Evolutionary conservation across 2,113 vertebrate species (phyloP).

Genomic region (Progne subis): DNA sequence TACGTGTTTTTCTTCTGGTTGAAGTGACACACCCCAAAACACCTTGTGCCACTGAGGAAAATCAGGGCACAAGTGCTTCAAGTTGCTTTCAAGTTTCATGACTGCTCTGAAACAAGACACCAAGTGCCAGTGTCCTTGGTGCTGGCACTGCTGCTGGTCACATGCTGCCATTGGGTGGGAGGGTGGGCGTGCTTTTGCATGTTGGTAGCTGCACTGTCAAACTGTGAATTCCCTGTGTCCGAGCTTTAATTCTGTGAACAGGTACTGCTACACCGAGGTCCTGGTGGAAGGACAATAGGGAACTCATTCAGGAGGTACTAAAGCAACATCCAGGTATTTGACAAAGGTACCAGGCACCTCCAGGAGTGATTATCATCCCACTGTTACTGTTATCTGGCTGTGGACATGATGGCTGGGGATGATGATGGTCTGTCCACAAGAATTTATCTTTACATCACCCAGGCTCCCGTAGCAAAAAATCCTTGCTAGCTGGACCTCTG

Average conservation of each 20-base stretch:
- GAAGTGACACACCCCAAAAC: background rate
- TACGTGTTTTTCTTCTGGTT: background rate
- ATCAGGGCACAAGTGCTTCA: accelerated
- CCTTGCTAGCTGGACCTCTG: background rate
- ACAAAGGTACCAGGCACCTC: background rate
- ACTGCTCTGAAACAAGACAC: background rate
- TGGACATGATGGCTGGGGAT: background rate
- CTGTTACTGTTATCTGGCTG: background rate
- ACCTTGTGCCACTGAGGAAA: background rate
- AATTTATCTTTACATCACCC: background rate
- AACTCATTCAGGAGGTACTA: slow-evolving; percentile 1
- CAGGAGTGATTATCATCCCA: background rate
- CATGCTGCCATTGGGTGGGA: background rate
- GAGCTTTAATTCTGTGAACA: background rate
- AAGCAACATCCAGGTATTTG: background rate
- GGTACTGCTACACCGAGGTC: accelerated
- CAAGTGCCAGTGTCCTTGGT: background rate
- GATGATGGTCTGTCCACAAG: background rate
- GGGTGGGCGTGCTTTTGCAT: background rate
- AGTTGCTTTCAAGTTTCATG: background rate
- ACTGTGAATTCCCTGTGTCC: background rate
- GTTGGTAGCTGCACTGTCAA: background rate
- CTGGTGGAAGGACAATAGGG: background rate
- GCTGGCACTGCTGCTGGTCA: background rate
- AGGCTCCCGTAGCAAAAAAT: background rate